phyloP scores from a whole-genome alignment of 2,888 invertebrate species.

The Strigamia transsilvanica region DNA sequence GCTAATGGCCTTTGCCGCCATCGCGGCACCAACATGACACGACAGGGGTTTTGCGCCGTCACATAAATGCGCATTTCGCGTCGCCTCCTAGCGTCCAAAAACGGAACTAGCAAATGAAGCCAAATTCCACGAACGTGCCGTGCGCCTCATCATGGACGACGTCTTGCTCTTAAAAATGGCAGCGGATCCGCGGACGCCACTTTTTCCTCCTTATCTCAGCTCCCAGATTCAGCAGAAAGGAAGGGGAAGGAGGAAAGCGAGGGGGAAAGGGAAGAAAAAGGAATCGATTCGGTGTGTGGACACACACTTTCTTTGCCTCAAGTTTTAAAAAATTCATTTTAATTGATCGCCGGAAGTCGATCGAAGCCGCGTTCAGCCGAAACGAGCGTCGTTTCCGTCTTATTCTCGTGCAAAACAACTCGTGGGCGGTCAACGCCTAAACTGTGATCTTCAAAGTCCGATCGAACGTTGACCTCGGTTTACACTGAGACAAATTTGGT shows the following conservation, averaged over 20 bases:
- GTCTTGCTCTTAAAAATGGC: background rate
- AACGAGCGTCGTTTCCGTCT: too few relatives aligned
- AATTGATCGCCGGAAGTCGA: background rate
- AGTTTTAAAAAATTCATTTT: background rate
- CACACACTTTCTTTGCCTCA: background rate
- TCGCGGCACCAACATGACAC: constrained; percentile 2
- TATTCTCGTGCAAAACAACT: background rate
- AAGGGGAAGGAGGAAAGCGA: background rate
- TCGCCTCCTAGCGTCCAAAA: background rate
- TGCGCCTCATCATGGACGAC: background rate
- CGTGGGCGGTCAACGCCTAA: background rate
- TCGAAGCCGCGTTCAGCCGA: background rate
- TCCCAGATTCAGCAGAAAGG: background rate
- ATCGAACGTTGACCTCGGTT: constrained; percentile 22
- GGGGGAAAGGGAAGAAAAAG: background rate
- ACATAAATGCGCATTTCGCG: background rate
- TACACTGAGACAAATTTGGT: background rate
- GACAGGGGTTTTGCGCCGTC: constrained; percentile 6
- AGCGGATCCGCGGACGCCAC: background rate
- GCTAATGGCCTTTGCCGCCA: background rate
- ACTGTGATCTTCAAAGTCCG: background rate
- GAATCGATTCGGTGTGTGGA: background rate
- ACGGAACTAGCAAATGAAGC: background rate
- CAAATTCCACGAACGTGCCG: background rate
- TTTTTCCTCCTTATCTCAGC: background rate